Base-by-base conservation (phyloP, 1,140 invertebrate genomes). In the Chironomus tepperi region DNA sequence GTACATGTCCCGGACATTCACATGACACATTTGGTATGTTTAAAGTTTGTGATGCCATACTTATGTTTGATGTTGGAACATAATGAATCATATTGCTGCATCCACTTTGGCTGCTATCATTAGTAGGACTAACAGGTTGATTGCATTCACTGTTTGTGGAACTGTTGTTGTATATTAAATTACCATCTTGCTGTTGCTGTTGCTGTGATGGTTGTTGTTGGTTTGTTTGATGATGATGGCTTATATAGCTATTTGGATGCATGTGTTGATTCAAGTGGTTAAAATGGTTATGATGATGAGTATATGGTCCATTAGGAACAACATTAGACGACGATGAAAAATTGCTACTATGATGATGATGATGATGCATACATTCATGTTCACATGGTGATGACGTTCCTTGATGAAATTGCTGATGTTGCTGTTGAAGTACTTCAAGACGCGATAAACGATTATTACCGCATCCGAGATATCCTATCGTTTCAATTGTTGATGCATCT, bases 211-310 rank as follows among this genome's bases (percentile, higher is more conserved):
- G n/a, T n/a, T 21, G 19, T 19, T 70, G 65, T 18, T 67, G 64
- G 15, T 67, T n/a, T 18, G 7, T n/a, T 67, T 19, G 65, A 70
- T 70, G 65, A 70, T 21, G 65, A 21, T 70, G 65, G 19, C 18
- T 70, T 6, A 70, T 18, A 19, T 70, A 70, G 18, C 65, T 21
- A 70, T 70, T 70, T 70, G 65, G 65, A 70, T 57, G 47, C 47
- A 70, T 70, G 65, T 70, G 65, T 70, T 70, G 65, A 70, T 70
- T 70, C 65, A 70, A 70, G 16, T 70, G 65, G 19, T 70, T 70
- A 18, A 70, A 70, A 70, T 70, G 65, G 65, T 70, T 70, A 70
- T 70, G 65, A 70, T 70, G 65, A 70, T 70, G n/a, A 7, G 65
- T 18, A 19, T 70, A 70, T 70, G 65, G 65, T 70, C 65, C 65